These are phyloP conservation scores for Paralinhomoeus sp. DNA, from an alignment of 2,888 invertebrate genomes.

Conservation along the genomic window DNA sequence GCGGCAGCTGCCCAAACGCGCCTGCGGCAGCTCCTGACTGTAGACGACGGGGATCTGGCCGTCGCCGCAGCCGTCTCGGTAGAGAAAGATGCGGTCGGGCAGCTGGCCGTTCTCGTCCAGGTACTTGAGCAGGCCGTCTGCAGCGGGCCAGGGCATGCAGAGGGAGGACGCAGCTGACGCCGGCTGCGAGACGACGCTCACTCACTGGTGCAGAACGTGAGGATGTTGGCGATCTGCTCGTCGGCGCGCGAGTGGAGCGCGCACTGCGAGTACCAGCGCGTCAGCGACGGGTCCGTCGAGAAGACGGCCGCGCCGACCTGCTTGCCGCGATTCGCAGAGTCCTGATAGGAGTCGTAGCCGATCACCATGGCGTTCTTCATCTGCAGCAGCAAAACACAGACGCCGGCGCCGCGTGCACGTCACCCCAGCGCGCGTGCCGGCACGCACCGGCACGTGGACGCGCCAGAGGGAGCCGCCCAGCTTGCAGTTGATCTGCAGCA, in stretches of 20 bases:
- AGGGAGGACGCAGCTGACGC: slow-evolving; percentile 33
- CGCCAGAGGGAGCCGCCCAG: slow-evolving; percentile 72
- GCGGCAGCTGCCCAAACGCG: too few relatives aligned
- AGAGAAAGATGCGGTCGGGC: too few relatives aligned
- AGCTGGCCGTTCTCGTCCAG: slow-evolving; percentile 46
- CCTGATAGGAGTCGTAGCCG: slow-evolving; percentile 66
- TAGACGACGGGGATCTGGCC: too few relatives aligned
- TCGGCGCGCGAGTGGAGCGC: slow-evolving; percentile 48
- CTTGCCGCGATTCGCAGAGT: slow-evolving; percentile 41
- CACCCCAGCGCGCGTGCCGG: too few relatives aligned
- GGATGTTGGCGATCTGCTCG: slow-evolving; percentile 50
- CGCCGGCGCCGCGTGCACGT: too few relatives aligned
- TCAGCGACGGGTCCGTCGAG: slow-evolving; percentile 44
- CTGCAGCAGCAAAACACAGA: too few relatives aligned
- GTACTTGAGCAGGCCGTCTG: slow-evolving; percentile 44
- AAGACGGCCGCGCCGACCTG: too few relatives aligned
- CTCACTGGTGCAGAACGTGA: slow-evolving; percentile 19
- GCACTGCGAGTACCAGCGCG: slow-evolving; percentile 49
- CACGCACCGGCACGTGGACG: slow-evolving; percentile 45
- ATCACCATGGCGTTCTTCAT: slow-evolving; percentile 43
- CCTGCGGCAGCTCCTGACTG: slow-evolving; percentile 47
- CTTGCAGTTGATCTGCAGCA: too few relatives aligned
- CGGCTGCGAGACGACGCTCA: slow-evolving; percentile 14
- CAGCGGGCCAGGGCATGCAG: too few relatives aligned
- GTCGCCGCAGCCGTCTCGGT: too few relatives aligned